Percentiles rank a stretch among this genome's conserved stretches.
Evolutionary conservation across 2,797 vertebrate species (phyloP).

Genomic region (Gadopsis bispinosus): DNA sequence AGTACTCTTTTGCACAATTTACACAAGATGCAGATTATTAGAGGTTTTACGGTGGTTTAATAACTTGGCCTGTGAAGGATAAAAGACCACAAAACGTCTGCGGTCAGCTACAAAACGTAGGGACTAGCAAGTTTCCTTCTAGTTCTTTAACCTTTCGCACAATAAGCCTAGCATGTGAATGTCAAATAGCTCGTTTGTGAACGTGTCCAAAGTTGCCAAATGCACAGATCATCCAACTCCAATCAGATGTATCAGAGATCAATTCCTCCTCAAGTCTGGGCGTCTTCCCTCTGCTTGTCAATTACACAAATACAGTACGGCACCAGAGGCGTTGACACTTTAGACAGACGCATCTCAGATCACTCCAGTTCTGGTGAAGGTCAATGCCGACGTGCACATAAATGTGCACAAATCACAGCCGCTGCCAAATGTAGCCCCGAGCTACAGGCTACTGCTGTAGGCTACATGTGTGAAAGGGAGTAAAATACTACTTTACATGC

Average conservation of each 20-base stretch:
- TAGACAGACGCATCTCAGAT: slow-evolving; percentile 9
- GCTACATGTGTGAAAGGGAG: neutral
- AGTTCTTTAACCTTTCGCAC: slow-evolving; percentile 1
- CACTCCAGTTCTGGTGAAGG: neutral
- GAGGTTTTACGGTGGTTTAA: neutral
- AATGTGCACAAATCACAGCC: neutral
- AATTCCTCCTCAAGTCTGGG: neutral
- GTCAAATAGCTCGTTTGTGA: slow-evolving; percentile 6
- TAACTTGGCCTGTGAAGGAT: neutral
- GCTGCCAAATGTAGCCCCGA: neutral
- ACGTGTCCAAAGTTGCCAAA: slow-evolving; percentile 28
- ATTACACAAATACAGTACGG: slow-evolving; percentile 21
- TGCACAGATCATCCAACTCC: neutral
- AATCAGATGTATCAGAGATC: neutral
- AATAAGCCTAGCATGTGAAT: neutral
- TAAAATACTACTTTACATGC: slow-evolving; percentile 5
- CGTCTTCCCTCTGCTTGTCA: slow-evolving; percentile 30
- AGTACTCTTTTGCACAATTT: slow-evolving; percentile 9
- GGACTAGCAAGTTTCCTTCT: neutral
- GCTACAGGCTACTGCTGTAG: slow-evolving; percentile 6
- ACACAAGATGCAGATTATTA: neutral
- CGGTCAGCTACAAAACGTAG: neutral
- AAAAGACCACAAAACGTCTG: neutral
- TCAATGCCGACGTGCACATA: slow-evolving; percentile 8
- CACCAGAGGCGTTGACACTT: slow-evolving; percentile 32